Conservation (phyloP, 2,113 vertebrate genomes). For the Anolis carolinensis region DNA sequence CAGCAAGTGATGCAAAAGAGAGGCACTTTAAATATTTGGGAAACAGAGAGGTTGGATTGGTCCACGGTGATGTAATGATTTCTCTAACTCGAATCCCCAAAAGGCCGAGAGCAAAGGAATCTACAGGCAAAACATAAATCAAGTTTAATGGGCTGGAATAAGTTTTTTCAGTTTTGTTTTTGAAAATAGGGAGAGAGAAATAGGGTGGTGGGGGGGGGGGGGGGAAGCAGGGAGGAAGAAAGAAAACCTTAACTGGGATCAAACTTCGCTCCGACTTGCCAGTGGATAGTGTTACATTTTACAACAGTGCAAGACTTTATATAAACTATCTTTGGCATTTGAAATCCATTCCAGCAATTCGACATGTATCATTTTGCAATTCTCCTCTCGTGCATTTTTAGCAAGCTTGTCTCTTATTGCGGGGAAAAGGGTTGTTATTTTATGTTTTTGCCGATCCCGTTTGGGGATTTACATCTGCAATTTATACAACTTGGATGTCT, state of each 20-base stretch:
- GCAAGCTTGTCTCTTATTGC: constrained; percentile 62
- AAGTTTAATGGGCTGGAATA: constrained; percentile 76
- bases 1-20: constrained; percentile 28
- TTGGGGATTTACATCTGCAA: constrained; percentile 70
- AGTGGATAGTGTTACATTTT: constrained; percentile 79
- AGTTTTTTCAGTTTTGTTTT: constrained; percentile 75
- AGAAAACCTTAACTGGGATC: constrained; percentile 64
- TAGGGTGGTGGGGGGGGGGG: too few species aligned
- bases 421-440: constrained; percentile 49
- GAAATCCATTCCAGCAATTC: constrained; percentile 78
- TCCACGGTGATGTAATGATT: constrained; percentile 64
- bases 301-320: constrained; percentile 77
- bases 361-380: constrained; percentile 77
- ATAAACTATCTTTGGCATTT: constrained; percentile 82
- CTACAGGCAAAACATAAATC: constrained; percentile 70
- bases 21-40: constrained; percentile 40
- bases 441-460: constrained; percentile 61
- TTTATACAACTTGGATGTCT: constrained; percentile 64
- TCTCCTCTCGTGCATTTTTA: constrained; percentile 69
- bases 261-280: constrained; percentile 70
- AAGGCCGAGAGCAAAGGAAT: constrained; percentile 60
- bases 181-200: constrained; percentile 57
- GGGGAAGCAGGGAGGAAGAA: background rate
- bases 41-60: constrained; percentile 51
- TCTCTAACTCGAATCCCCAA: constrained; percentile 59